These are phyloP conservation scores for Neodiprion pinetum DNA, from an alignment of 1,140 invertebrate genomes.

Conservation along the genomic window DNA sequence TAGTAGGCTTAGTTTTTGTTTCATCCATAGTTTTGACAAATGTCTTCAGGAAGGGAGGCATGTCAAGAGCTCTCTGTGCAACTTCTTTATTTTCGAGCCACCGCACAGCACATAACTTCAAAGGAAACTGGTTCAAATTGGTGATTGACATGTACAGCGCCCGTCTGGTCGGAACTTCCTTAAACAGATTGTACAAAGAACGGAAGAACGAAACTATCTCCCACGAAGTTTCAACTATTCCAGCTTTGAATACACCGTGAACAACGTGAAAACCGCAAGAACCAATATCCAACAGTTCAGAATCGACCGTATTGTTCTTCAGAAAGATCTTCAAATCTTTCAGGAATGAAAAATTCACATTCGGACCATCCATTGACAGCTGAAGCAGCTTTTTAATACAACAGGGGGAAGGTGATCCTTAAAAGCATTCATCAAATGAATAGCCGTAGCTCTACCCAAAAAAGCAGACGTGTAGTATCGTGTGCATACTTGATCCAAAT, in stretches of 20 bases:
- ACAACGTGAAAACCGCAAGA: conserved; percentile 27
- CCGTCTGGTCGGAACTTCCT: conserved; percentile 22
- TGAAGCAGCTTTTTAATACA: conserved; percentile 30
- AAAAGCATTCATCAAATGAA: conserved; percentile 28
- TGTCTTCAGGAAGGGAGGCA: conserved; percentile 12
- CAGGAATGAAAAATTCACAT: conserved; percentile 23
- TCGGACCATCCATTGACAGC: conserved; percentile 32
- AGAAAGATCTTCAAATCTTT: conserved; percentile 18
- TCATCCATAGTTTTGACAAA: conserved; percentile 20
- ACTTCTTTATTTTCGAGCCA: conserved; percentile 28
- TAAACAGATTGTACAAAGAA: conserved; percentile 20
- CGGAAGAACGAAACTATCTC: conserved; percentile 21
- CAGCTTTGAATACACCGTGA: conserved; percentile 26
- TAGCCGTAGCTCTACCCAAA: conserved; percentile 27
- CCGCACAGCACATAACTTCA: conserved; percentile 26
- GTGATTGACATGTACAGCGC: conserved; percentile 21
- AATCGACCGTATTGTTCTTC: conserved; percentile 3
- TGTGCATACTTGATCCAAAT: conserved; percentile 12
- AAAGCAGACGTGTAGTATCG: conserved; percentile 32
- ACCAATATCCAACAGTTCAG: conserved; percentile 22
- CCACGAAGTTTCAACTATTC: conserved; percentile 19
- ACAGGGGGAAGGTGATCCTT: conserved; percentile 6
- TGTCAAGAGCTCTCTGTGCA: conserved; percentile 21
- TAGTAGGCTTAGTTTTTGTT: conserved; percentile 11
- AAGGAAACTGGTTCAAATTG: conserved; percentile 19